A percentile compares a stretch with the other conserved stretches of the same genome.
These are phyloP conservation scores for Hippoglossus stenolepis DNA, from an alignment of 2,113 vertebrate species.

Conservation along the genomic window DNA sequence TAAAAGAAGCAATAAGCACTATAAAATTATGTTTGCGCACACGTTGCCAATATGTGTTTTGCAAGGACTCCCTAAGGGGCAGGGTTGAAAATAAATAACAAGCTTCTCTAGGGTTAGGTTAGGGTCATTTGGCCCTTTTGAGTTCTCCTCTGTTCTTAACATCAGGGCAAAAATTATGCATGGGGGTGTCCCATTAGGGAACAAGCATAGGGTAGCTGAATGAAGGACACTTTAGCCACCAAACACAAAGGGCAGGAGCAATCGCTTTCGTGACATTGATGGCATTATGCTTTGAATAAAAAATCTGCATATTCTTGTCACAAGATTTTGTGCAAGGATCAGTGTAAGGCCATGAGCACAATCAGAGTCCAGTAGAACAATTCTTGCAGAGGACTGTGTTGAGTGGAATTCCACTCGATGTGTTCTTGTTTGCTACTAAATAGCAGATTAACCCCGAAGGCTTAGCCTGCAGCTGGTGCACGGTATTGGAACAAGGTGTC, in stretches of 20 bases:
- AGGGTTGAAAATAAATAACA: not conserved
- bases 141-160: not conserved
- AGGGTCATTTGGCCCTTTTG: not conserved
- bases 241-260: conserved; percentile 13
- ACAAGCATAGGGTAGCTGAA: not conserved
- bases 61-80: not conserved
- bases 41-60: not conserved
- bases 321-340: conserved; percentile 33
- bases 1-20: not conserved
- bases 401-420: conserved; percentile 59
- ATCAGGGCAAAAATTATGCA: conserved; percentile 8
- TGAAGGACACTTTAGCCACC: conserved; percentile 4
- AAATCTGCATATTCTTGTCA: conserved; percentile 35
- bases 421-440: conserved; percentile 67
- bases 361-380: conserved; percentile 41
- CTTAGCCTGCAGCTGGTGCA: conserved; percentile 45
- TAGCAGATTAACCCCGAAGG: conserved; percentile 62
- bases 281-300: conserved; percentile 36
- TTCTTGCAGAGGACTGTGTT: conserved; percentile 24
- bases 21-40: conserved; percentile 2
- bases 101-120: not conserved
- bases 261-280: conserved; percentile 4
- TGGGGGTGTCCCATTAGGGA: not conserved
- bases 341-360: conserved; percentile 42
- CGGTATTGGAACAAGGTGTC: conserved; percentile 47